Percentiles rank a stretch among this genome's conserved stretches.
These are phyloP conservation scores for Delia radicum DNA, from an alignment of 1,140 invertebrate species.

Conservation along the genomic window DNA sequence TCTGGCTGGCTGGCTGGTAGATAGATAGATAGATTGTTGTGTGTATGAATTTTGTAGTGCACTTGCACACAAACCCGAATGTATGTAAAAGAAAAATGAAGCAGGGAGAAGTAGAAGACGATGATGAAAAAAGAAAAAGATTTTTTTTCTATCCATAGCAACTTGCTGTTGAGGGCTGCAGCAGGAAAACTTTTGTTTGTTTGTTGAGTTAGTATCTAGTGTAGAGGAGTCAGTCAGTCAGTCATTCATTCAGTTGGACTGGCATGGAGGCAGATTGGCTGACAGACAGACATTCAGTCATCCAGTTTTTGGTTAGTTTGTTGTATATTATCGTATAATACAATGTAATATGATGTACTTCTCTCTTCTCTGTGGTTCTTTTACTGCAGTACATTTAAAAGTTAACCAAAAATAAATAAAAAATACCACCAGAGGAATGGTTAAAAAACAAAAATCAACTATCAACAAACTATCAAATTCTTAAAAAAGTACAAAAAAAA, in stretches of 20 bases:
- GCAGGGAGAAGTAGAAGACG: background rate
- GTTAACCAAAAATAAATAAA: no score
- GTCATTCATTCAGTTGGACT: background rate
- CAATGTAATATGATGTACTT: no score
- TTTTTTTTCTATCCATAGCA: background rate
- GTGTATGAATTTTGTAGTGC: constrained; percentile 10
- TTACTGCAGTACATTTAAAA: no score
- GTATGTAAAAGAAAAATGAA: background rate
- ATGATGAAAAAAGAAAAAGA: background rate
- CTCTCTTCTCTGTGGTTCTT: no score
- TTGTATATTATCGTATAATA: no score
- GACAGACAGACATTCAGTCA: background rate
- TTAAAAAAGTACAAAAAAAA: no score
- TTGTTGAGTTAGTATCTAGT: background rate
- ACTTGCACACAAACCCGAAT: constrained; percentile 18
- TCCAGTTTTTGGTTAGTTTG: background rate
- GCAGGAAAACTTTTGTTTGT: background rate
- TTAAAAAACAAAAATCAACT: no score
- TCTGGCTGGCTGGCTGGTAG: background rate
- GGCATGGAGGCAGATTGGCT: background rate
- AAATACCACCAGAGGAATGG: no score
- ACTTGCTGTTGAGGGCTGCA: background rate
- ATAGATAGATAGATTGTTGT: background rate
- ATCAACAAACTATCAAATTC: no score
- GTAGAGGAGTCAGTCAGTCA: background rate